Evolutionary conservation across 2,888 invertebrate genomes (phyloP), one percentile per base, ranked within the genome.

Genomic region (Isoperla grammatica): DNA sequence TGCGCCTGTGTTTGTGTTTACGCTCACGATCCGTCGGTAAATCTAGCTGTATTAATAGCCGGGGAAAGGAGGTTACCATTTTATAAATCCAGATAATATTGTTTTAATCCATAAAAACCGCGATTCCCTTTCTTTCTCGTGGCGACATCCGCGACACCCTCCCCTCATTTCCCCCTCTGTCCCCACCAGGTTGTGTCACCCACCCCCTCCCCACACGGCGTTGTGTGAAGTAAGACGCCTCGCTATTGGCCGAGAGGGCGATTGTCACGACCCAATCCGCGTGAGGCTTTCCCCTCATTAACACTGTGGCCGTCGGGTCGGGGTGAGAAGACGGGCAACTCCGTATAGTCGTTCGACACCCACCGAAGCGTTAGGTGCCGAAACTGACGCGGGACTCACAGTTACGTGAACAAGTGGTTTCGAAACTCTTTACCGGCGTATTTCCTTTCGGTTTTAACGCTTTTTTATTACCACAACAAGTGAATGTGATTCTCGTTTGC

Each of bases 141-240:
- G 15, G 46, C 56, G 17, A 43, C 37, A 12, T 42, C 22, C 12
- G n/a, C 29, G 17, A 39, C 61, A 42, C 37, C 20, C 22, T 40
- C 46, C 29, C 56, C 56, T 42, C 45, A 13, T 75, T 74, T 73
- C 77, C 77, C 76, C 62, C 76, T 74, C 77, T 74, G 76, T 76
- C 74, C 75, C 75, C 76, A 76, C 76, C 76, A n/a, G n/a, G n/a
- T n/a, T n/a, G n/a, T n/a, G n/a, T n/a, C n/a, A 76, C 73, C 74
- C 75, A 76, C 76, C 78, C 65, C 67, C 68, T 65, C 66, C 65
- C 63, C 68, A 65, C 68, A 37, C 64, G 57, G 53, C 56, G 72
- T 70, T 70, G 75, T 71, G 73, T 75, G 75, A 72, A 71, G 64
- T 65, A 70, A 71, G 71, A 71, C 76, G 74, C 76, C 73, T 67